phyloP scores from a whole-genome alignment of 2,113 vertebrate species.

The Chloebia gouldiae region DNA sequence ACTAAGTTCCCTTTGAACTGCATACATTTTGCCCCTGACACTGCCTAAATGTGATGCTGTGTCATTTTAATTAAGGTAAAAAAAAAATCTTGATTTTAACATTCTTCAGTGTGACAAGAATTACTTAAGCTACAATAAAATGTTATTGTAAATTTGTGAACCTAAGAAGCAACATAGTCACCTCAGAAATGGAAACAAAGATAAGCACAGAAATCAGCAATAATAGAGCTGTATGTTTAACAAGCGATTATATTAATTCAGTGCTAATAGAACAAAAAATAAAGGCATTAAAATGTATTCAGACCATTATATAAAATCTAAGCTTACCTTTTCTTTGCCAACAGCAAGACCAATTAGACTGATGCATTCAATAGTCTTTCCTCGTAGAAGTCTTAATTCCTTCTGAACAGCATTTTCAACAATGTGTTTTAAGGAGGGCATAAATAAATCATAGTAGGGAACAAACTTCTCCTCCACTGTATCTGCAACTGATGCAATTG shows the following conservation, averaged over 20 bases:
- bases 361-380: conserved; percentile 99
- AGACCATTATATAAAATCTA: neutral
- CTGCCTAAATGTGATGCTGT: neutral
- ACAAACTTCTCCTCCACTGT: conserved; percentile 98
- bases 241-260: neutral
- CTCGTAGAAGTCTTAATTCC: conserved; percentile 91
- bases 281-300: neutral
- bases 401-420: conserved; percentile 97
- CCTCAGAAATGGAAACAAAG: neutral
- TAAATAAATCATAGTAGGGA: conserved; percentile 97
- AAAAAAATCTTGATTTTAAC: neutral
- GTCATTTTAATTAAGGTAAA: neutral
- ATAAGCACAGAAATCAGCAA: neutral
- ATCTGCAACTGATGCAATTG: conserved; percentile 97
- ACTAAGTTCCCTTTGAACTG: neutral
- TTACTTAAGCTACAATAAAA: neutral
- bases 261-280: neutral
- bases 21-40: neutral
- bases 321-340: conserved; percentile 92
- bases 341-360: conserved; percentile 97
- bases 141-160: neutral
- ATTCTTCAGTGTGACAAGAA: neutral
- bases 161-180: neutral
- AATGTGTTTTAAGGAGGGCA: conserved; percentile 96
- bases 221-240: neutral